phyloP scores from a whole-genome alignment of 2,888 invertebrate species.

The Troilus luridus region DNA sequence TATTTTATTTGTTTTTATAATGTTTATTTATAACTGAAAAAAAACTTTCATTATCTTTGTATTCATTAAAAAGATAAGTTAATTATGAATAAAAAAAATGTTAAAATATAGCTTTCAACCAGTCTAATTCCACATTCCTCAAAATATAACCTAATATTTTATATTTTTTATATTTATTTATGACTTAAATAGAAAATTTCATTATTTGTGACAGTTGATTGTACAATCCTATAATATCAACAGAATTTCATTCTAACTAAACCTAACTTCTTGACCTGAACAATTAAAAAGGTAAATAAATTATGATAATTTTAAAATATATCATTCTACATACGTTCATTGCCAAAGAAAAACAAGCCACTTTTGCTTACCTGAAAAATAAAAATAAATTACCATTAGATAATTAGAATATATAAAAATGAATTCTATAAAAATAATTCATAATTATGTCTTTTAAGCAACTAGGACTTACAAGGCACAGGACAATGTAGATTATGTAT shows the following conservation, averaged over 20 bases:
- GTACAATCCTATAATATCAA: too few relatives aligned
- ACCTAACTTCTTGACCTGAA: too few relatives aligned
- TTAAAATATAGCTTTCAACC: conserved; percentile 14
- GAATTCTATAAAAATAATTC: background rate
- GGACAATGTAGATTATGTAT: too few relatives aligned
- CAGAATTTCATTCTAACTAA: too few relatives aligned
- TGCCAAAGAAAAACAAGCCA: background rate
- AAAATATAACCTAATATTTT: background rate
- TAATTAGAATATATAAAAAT: background rate
- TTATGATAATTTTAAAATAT: background rate
- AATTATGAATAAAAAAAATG: background rate
- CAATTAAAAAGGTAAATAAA: too few relatives aligned
- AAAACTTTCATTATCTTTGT: too few relatives aligned
- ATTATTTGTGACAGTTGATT: too few relatives aligned
- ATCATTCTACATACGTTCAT: background rate
- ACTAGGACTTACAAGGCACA: too few relatives aligned
- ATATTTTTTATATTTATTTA: background rate
- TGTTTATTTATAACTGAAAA: too few relatives aligned
- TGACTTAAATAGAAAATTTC: background rate
- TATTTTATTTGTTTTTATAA: too few relatives aligned
- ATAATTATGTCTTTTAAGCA: too few relatives aligned
- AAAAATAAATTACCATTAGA: background rate
- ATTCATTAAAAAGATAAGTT: too few relatives aligned
- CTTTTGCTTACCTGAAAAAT: conserved; percentile 4
- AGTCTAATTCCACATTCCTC: background rate